These are phyloP conservation scores for Craterocephalus amniculus DNA, from an alignment of 2,797 vertebrate genomes.

Conservation along the genomic window DNA sequence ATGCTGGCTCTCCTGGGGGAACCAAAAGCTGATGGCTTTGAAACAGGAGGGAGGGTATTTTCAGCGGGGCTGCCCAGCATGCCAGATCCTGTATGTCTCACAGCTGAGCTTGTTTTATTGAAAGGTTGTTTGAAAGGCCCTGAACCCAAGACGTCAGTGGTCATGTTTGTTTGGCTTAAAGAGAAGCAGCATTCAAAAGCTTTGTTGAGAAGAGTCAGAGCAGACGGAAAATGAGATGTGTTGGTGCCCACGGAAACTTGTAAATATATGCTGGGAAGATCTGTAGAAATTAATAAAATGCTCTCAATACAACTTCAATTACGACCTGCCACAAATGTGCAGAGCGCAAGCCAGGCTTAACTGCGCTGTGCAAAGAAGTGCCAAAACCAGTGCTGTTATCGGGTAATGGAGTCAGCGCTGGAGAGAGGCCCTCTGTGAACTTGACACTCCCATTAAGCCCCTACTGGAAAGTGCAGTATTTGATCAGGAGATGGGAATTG, in stretches of 20 bases:
- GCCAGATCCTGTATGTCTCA: slow-evolving; percentile 83
- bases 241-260: slow-evolving; percentile 44
- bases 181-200: slow-evolving; percentile 65
- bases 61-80: slow-evolving; percentile 75
- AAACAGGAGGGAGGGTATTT: slow-evolving; percentile 82
- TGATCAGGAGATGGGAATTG: slow-evolving; percentile 88
- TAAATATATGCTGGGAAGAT: slow-evolving; percentile 44
- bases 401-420: slow-evolving; percentile 82
- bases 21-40: slow-evolving; percentile 82
- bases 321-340: slow-evolving; percentile 63
- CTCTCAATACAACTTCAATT: slow-evolving; percentile 62
- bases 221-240: slow-evolving; percentile 61
- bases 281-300: slow-evolving; percentile 66
- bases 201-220: slow-evolving; percentile 58
- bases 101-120: slow-evolving; percentile 85
- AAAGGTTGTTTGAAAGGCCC: slow-evolving; percentile 82
- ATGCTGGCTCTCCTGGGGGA: slow-evolving; percentile 79
- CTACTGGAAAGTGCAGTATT: slow-evolving; percentile 89
- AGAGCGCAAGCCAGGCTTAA: slow-evolving; percentile 63
- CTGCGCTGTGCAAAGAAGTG: slow-evolving; percentile 69
- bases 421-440: slow-evolving; percentile 78
- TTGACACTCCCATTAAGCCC: slow-evolving; percentile 89
- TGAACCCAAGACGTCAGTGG: slow-evolving; percentile 77
- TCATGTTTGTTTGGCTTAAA: slow-evolving; percentile 81
- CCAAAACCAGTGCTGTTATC: slow-evolving; percentile 78